Evolutionary conservation across 2,113 vertebrate genomes (phyloP), one percentile per base, ranked within the genome.

Genomic region (Eurystomus gularis): DNA sequence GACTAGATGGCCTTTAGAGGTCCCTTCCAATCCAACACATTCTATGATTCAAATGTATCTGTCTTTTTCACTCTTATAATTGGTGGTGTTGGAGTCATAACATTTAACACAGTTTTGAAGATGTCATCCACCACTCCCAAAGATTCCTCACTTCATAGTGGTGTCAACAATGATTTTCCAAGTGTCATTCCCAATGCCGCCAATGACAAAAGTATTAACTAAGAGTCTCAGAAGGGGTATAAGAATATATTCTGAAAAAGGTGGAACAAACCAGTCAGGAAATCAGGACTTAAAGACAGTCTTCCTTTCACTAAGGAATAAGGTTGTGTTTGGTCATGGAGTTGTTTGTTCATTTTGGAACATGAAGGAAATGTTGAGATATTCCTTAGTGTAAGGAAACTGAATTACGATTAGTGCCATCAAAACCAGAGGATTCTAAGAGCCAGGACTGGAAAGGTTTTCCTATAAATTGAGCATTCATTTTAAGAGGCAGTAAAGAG

Each of bases 401-500:
- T 86, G 77, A 96, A 84, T 94, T 96, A 93, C 4, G 11, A 51
- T 62, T 66, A 82, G 31, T 76, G 65, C 31, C 73, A 84, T 91
- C 64, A 95, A 84, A 95, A 61, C 7, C 42, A 54, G 44, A 80
- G 29, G 52, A 81, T 64, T 46, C 48, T 87, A 90, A 78, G 46
- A 84, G 85, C 24, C 62, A 46, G 33, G 68, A 95, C 28, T 65
- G 35, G 84, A 94, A 94, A 90, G 62, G 17, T 72, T 93, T 96
- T 94, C 76, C 94, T 94, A 85, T 95, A 96, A 96, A 96, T 49
- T 87, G 86, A 96, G 48, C 54, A 88, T 80, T 91, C 46, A 62
- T 91, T 96, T 95, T 91, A 92, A 97, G 76, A 95, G 60, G 62
- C 92, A 88, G 76, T 96, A 81, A 84, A 93, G 55, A 90, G 26